A percentile compares a stretch with the other conserved stretches of the same genome.
phyloP scores from a whole-genome alignment of 2,888 invertebrate genomes.

The Drosophila vallismaia region DNA sequence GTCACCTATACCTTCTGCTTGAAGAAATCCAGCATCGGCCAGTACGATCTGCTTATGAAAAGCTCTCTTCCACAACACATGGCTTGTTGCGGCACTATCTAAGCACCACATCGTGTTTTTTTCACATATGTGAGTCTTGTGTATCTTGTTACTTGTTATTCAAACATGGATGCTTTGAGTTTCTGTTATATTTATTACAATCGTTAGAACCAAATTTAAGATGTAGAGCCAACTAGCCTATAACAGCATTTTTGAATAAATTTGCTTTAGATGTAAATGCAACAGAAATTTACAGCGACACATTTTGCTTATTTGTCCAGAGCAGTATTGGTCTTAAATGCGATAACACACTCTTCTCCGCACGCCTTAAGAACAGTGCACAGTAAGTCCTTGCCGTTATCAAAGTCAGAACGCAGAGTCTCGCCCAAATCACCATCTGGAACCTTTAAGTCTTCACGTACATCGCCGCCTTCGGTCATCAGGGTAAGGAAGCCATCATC shows the following conservation, averaged over 20 bases:
- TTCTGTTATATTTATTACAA: constrained; percentile 69
- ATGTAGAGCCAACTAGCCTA: constrained; percentile 66
- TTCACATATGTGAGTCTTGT: no score
- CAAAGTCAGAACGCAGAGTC: constrained; percentile 93
- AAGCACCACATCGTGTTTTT: no score
- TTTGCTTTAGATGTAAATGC: constrained; percentile 76
- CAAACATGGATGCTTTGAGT: constrained; percentile 75
- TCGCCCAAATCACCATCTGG: constrained; percentile 96
- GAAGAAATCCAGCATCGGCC: no score
- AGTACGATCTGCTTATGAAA: no score
- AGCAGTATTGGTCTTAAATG: constrained; percentile 97
- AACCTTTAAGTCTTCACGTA: constrained; percentile 97
- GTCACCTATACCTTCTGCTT: no score
- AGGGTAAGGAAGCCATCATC: constrained; percentile 97
- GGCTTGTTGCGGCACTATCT: no score
- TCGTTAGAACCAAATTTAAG: constrained; percentile 57
- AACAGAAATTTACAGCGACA: constrained; percentile 80
- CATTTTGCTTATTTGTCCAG: constrained; percentile 92
- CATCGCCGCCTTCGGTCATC: constrained; percentile 97
- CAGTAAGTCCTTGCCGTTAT: constrained; percentile 92
- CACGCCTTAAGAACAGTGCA: constrained; percentile 97
- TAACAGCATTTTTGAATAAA: constrained; percentile 67
- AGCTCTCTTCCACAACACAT: no score
- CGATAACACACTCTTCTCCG: constrained; percentile 96
- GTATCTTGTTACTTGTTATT: constrained; percentile 73